Percentiles rank a stretch among this genome's conserved stretches.
Conservation (phyloP, 2,888 invertebrate genomes). For the Caenorhabditis japonica region DNA sequence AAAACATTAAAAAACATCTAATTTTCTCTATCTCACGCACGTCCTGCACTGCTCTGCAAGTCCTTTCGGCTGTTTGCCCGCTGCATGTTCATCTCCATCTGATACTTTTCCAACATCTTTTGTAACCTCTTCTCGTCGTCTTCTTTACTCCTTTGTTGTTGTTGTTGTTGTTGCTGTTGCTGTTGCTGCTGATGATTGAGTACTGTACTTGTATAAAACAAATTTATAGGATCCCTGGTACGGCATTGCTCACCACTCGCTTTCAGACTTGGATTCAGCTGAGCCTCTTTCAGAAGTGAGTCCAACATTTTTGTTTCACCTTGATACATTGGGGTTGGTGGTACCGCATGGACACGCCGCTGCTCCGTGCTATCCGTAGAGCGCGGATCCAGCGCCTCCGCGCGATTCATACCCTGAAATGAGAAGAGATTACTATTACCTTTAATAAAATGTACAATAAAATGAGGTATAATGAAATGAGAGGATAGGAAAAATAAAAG, state of each 20-base stretch:
- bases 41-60: constrained; percentile 25
- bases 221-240: constrained; percentile 41
- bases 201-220: constrained; percentile 26
- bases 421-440: no score
- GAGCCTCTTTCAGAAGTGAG: constrained; percentile 56
- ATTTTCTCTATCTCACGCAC: not conserved
- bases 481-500: no score
- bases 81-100: constrained; percentile 60
- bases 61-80: constrained; percentile 40
- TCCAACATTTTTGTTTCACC: constrained; percentile 54
- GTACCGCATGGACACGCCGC: constrained; percentile 57
- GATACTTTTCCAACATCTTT: constrained; percentile 75
- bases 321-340: constrained; percentile 55
- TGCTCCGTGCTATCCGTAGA: constrained; percentile 49
- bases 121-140: constrained; percentile 67
- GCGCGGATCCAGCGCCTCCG: constrained; percentile 43
- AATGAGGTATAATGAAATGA: not conserved
- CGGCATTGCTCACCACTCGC: constrained; percentile 40
- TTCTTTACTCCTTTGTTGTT: constrained; percentile 25
- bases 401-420: constrained; percentile 48
- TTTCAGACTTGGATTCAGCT: constrained; percentile 50
- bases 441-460: no score
- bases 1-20: not conserved
- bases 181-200: constrained; percentile 35
- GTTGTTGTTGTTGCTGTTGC: constrained; percentile 25